These are phyloP conservation scores for Porites australiensis DNA, from an alignment of 64 coral and sea anemone genomes.

Conservation along the genomic window DNA sequence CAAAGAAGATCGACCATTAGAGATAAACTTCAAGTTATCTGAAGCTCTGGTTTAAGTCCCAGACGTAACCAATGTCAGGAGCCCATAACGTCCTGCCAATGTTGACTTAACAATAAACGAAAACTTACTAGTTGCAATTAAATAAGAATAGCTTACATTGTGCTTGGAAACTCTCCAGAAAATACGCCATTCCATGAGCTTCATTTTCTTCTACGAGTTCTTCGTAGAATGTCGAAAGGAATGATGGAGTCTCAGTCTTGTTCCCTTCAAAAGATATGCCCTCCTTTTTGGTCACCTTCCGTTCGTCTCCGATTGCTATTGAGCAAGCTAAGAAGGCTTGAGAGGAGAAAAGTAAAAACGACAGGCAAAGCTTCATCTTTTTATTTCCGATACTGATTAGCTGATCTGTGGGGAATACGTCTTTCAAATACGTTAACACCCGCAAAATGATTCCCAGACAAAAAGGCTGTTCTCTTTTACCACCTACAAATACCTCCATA, in stretches of 20 bases:
- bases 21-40: too few relatives aligned
- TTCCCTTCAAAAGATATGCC: neutral
- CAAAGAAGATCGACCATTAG: too few relatives aligned
- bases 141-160: neutral
- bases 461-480: too few relatives aligned
- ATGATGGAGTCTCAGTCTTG: neutral
- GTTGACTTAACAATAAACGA: too few relatives aligned
- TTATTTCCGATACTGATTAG: neutral
- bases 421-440: neutral
- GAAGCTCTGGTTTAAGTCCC: too few relatives aligned
- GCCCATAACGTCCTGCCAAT: too few relatives aligned
- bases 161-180: neutral
- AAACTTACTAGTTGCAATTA: too few relatives aligned
- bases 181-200: neutral
- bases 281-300: neutral
- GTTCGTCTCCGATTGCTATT: neutral
- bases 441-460: neutral
- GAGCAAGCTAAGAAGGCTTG: neutral
- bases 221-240: neutral
- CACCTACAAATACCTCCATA: too few relatives aligned
- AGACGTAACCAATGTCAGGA: too few relatives aligned
- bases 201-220: neutral
- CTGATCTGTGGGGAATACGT: neutral
- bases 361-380: neutral
- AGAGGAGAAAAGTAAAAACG: neutral